Percentiles rank a stretch among this genome's conserved stretches.
These are phyloP conservation scores for Siphamia tubifer DNA, from an alignment of 2,113 vertebrate species.

Conservation along the genomic window DNA sequence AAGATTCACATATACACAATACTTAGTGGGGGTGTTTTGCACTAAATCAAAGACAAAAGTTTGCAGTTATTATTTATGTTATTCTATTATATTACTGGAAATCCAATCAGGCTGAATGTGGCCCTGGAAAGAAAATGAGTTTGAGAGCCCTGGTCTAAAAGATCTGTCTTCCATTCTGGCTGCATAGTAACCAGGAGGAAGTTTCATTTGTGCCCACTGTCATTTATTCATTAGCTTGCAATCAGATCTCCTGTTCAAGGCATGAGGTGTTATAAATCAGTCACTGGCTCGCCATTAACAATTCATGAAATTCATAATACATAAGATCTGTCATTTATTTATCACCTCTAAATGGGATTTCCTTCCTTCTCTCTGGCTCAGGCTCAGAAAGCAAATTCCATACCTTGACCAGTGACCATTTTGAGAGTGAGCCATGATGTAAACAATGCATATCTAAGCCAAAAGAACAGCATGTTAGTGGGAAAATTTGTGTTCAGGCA, in stretches of 20 bases:
- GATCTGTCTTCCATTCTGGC: slow-evolving; percentile 65
- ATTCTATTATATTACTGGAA: too few relatives aligned
- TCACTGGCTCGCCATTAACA: slow-evolving; percentile 84
- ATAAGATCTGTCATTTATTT: slow-evolving; percentile 81
- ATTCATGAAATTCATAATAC: slow-evolving; percentile 93
- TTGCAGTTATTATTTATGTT: too few relatives aligned
- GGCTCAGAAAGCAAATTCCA: slow-evolving; percentile 28
- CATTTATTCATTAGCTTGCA: slow-evolving; percentile 90
- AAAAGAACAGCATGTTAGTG: not conserved
- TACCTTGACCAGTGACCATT: slow-evolving; percentile 42
- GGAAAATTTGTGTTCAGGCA: too few relatives aligned
- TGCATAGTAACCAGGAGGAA: slow-evolving; percentile 76
- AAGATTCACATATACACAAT: too few relatives aligned
- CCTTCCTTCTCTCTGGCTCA: slow-evolving; percentile 63
- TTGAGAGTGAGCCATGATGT: slow-evolving; percentile 23
- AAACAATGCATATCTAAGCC: slow-evolving; percentile 14
- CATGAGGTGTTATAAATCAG: slow-evolving; percentile 89
- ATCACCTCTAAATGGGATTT: slow-evolving; percentile 80
- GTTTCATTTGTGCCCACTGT: slow-evolving; percentile 86
- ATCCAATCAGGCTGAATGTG: too few relatives aligned
- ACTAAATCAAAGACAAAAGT: too few relatives aligned
- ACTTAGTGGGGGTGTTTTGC: too few relatives aligned
- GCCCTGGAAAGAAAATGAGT: too few relatives aligned
- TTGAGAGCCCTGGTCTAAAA: too few relatives aligned
- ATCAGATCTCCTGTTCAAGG: slow-evolving; percentile 79